A percentile compares a stretch with the other conserved stretches of the same genome.
phyloP scores from a whole-genome alignment of 2,113 vertebrate genomes.

The mouse (Mus musculus) region GRCm39 chr5:141970501-141971000 shows the following conservation, averaged over 20 bases:
- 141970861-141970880: not conserved
- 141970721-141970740: not conserved
- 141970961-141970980: not conserved
- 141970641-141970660: not conserved
- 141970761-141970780: fast-evolving
- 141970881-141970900: not conserved
- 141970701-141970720: not conserved
- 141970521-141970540: not conserved
- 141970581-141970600: not conserved
- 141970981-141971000: not conserved
- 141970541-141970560: not conserved
- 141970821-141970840: not conserved
- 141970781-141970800: not conserved
- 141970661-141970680: not conserved
- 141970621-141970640: not conserved
- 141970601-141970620: not conserved
- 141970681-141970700: not conserved
- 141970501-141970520: no score
- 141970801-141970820: not conserved
- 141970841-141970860: not conserved
- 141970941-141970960: not conserved
- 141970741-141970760: not conserved
- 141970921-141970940: not conserved
- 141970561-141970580: fast-evolving
- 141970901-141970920: not conserved